Evolutionary conservation across 1,140 invertebrate species (phyloP).

Genomic region (Panulirus ornatus): DNA sequence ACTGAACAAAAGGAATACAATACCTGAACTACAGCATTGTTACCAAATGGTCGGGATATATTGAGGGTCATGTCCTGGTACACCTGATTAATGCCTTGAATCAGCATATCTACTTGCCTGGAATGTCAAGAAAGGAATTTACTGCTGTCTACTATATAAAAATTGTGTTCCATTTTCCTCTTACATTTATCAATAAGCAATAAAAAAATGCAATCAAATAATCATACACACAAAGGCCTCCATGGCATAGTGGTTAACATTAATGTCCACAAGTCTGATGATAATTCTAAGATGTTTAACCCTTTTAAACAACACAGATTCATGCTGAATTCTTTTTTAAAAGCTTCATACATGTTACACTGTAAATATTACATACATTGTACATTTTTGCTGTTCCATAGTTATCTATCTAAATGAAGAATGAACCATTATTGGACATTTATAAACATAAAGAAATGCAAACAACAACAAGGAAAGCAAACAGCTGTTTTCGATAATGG

Average conservation of each 20-base stretch:
- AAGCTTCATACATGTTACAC: not conserved
- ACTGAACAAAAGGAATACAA: not conserved
- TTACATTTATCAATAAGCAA: not conserved
- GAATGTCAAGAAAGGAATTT: slow-evolving; percentile 47
- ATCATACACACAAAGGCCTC: not conserved
- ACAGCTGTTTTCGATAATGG: not conserved
- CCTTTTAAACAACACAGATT: not conserved
- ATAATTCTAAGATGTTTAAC: not conserved
- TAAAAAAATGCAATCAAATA: not conserved
- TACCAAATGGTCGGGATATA: slow-evolving; percentile 77
- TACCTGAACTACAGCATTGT: slow-evolving; percentile 76
- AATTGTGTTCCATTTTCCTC: not conserved
- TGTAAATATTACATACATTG: not conserved
- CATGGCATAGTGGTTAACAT: too few relatives aligned
- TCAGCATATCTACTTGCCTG: slow-evolving; percentile 70
- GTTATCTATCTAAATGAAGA: not conserved
- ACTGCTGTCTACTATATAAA: not conserved
- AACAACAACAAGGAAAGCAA: not conserved
- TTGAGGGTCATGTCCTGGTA: slow-evolving; percentile 76
- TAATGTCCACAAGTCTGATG: not conserved
- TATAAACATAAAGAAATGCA: not conserved
- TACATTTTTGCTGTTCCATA: not conserved
- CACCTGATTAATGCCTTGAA: slow-evolving; percentile 70
- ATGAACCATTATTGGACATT: not conserved
- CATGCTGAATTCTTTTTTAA: not conserved